Percentiles rank a stretch among this genome's conserved stretches.
phyloP scores from a whole-genome alignment of 2,797 vertebrate genomes.

The Ctenopoma kingsleyae region DNA sequence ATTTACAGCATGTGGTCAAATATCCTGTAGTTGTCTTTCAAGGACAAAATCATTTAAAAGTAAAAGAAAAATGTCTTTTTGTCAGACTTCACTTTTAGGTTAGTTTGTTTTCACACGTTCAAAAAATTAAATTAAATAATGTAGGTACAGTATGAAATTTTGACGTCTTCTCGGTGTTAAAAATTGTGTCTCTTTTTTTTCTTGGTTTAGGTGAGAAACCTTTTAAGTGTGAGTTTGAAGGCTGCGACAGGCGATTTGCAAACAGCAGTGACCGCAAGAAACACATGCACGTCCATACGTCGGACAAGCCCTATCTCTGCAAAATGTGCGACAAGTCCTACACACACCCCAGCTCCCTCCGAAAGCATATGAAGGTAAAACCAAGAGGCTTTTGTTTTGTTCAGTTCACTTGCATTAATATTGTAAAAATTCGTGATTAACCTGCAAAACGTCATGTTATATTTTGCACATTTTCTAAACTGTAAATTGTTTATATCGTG shows the following conservation, averaged over 20 bases:
- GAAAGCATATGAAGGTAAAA: slow-evolving; percentile 99
- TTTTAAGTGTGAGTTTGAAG: slow-evolving; percentile 99
- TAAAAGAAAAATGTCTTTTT: background rate
- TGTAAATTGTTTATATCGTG: background rate
- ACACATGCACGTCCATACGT: slow-evolving; percentile 99
- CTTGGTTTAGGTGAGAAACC: slow-evolving; percentile 93
- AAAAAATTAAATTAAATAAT: background rate
- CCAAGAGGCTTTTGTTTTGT: background rate
- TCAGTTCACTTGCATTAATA: background rate
- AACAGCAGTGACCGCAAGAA: slow-evolving; percentile 99
- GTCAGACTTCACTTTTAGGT: background rate
- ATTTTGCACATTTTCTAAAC: background rate
- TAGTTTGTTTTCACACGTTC: background rate
- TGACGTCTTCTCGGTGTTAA: background rate
- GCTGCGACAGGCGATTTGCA: slow-evolving; percentile 98
- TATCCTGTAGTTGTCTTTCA: background rate
- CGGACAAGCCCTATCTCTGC: slow-evolving; percentile 99
- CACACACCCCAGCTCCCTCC: slow-evolving; percentile 98
- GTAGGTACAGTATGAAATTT: background rate
- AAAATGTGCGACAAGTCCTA: slow-evolving; percentile 99
- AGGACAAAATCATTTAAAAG: background rate
- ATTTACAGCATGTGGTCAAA: background rate
- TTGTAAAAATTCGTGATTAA: background rate
- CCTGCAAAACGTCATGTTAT: background rate
- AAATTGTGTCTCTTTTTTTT: background rate